These are phyloP conservation scores for Drosophila dunni DNA, from an alignment of 1,140 invertebrate genomes.

Conservation along the genomic window DNA sequence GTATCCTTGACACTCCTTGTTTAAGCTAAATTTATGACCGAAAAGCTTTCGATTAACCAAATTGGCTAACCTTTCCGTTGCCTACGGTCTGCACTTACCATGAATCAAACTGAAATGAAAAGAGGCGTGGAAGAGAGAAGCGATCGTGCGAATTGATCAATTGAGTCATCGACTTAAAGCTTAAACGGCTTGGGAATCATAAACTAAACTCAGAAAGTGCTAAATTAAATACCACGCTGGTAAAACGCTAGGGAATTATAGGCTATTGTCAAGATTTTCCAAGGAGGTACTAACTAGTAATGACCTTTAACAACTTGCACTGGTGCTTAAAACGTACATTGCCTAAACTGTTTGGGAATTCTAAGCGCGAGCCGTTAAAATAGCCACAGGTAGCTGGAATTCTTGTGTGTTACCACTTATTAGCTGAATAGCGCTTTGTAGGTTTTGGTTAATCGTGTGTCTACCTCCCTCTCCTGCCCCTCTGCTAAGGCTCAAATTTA, in stretches of 20 bases:
- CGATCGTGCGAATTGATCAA: not conserved
- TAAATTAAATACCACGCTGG: too few species aligned
- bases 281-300: not conserved
- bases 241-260: not conserved
- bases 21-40: slow-evolving; percentile 46
- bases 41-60: slow-evolving; percentile 69
- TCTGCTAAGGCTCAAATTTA: not conserved
- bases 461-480: not conserved
- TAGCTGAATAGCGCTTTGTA: not conserved
- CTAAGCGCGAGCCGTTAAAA: not conserved
- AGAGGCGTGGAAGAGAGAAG: not conserved
- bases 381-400: not conserved
- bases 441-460: not conserved
- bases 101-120: not conserved
- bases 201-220: not conserved
- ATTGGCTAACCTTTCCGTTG: slow-evolving; percentile 48
- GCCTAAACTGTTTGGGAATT: not conserved
- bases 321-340: too few species aligned
- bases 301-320: not conserved
- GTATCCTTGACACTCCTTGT: slow-evolving; percentile 60
- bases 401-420: slow-evolving; percentile 4
- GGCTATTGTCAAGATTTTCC: too few species aligned
- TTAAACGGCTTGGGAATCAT: not conserved
- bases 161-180: not conserved
- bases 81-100: not conserved